phyloP scores from a whole-genome alignment of 2,113 vertebrate species.

The Pholis gunnellus region DNA sequence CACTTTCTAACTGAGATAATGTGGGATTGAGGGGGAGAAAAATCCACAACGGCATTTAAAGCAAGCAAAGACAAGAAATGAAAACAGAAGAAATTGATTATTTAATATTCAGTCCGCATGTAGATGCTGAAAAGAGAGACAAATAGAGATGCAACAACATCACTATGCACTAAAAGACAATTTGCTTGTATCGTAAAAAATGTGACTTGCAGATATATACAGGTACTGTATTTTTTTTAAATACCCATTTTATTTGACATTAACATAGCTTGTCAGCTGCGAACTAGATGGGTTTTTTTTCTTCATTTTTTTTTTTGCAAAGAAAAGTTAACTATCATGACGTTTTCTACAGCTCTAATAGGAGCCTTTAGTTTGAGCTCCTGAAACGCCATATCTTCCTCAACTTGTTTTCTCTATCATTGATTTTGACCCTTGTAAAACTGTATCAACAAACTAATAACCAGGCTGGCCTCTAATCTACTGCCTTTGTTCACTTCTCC shows the following conservation, averaged over 20 bases:
- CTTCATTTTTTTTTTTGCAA: neutral
- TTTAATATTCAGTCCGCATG: slow-evolving; percentile 48
- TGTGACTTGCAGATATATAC: slow-evolving; percentile 21
- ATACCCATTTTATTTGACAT: neutral
- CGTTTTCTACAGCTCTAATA: slow-evolving; percentile 36
- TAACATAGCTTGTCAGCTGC: neutral
- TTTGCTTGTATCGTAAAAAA: slow-evolving; percentile 7
- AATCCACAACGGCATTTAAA: slow-evolving; percentile 62
- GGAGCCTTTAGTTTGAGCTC: slow-evolving; percentile 13
- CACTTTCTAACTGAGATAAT: slow-evolving; percentile 86
- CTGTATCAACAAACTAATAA: slow-evolving; percentile 81
- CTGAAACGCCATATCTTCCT: slow-evolving; percentile 50
- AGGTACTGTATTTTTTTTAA: neutral
- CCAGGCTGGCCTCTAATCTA: slow-evolving; percentile 71
- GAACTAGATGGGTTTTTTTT: neutral
- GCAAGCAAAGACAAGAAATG: slow-evolving; percentile 43
- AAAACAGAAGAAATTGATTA: slow-evolving; percentile 46
- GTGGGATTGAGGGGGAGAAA: slow-evolving; percentile 44
- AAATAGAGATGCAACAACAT: slow-evolving; percentile 27
- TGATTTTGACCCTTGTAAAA: slow-evolving; percentile 82
- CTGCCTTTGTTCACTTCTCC: slow-evolving; percentile 75
- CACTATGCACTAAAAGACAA: neutral
- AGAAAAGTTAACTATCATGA: neutral
- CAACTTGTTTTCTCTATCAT: slow-evolving; percentile 73
- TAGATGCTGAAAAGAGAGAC: slow-evolving; percentile 13